A percentile compares a stretch with the other conserved stretches of the same genome.
Conservation (phyloP, 1,140 invertebrate species). For the Drosophila watanabei region DNA sequence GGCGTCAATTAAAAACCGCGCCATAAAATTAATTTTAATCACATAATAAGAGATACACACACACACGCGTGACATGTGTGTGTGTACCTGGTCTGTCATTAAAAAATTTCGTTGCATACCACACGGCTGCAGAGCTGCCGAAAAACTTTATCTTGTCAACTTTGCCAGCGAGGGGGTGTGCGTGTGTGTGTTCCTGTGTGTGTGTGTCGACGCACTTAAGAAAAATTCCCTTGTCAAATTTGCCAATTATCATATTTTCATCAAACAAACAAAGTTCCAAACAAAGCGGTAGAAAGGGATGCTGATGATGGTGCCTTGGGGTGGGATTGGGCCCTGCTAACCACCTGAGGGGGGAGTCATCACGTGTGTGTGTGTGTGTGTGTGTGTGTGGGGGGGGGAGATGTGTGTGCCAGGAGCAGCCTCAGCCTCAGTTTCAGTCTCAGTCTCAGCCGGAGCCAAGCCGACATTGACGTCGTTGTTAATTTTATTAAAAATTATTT, state of each 20-base stretch:
- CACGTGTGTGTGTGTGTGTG: constrained; percentile 8
- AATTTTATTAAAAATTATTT: constrained; percentile 84
- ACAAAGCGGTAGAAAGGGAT: constrained; percentile 16
- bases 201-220: constrained; percentile 73
- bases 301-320: constrained; percentile 12
- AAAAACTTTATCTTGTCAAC: constrained; percentile 83
- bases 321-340: background rate
- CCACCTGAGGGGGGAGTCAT: background rate
- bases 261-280: constrained; percentile 84
- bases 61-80: constrained; percentile 4
- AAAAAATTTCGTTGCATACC: constrained; percentile 80
- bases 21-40: constrained; percentile 84
- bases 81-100: constrained; percentile 74
- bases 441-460: background rate
- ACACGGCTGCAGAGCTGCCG: constrained; percentile 55
- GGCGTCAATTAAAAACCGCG: constrained; percentile 81
- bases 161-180: constrained; percentile 28
- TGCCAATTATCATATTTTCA: constrained; percentile 86
- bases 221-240: constrained; percentile 85
- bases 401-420: constrained; percentile 10
- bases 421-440: constrained; percentile 19
- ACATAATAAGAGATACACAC: constrained; percentile 76
- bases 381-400: background rate
- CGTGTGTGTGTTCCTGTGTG: constrained; percentile 3
- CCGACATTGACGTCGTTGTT: constrained; percentile 58